Base-by-base conservation (phyloP, 2,888 invertebrate species). In the Meta bourneti region DNA sequence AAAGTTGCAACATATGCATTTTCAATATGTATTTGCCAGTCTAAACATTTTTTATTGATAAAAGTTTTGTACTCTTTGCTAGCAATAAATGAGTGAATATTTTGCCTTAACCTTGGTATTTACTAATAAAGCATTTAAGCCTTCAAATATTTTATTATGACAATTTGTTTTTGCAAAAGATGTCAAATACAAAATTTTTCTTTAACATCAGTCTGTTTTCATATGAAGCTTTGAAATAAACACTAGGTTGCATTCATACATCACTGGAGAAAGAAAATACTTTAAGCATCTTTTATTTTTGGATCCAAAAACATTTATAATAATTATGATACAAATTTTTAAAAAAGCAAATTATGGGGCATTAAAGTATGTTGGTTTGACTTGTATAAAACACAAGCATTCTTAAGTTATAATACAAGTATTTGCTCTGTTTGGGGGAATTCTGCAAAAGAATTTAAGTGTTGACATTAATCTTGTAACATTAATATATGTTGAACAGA, bases 11-110 rank as follows among this genome's bases (percentile, higher is more conserved):
- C 34, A 2, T 72, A 52, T 87, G 86, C 86, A 78, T 86, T 86
- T 78, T 69, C 34, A 86, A 78, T 79, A 80, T 87, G 89, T 84
- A 90, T 61, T 88, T 81, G 81, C 75, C 70, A 84, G 84, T 90
- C 61, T 77, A 71, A 71, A 80, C 75, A 72, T 91, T 91, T 91
- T 91, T 91, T 91, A 87, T 87, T 83, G 82, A 83, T 72, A 51
- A 86, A 69, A 87, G 20, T 91, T 91, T 91, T 91, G 87, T 91
- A 91, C 91, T 81, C 70, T 91, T 91, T 91, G 87, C 82, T 83
- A 91, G 91, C 87, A 91, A 91, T 91, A 91, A 91, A 86, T 54
- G 71, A 86, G 84, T 90, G 84, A 72, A 84, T 90, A 90, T 83
- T 86, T 91, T 91, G 86, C 91, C 83, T 91, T 83, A 79, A 19